Conservation (phyloP, 1,140 invertebrate genomes). For the Eufriesea mexicana region DNA sequence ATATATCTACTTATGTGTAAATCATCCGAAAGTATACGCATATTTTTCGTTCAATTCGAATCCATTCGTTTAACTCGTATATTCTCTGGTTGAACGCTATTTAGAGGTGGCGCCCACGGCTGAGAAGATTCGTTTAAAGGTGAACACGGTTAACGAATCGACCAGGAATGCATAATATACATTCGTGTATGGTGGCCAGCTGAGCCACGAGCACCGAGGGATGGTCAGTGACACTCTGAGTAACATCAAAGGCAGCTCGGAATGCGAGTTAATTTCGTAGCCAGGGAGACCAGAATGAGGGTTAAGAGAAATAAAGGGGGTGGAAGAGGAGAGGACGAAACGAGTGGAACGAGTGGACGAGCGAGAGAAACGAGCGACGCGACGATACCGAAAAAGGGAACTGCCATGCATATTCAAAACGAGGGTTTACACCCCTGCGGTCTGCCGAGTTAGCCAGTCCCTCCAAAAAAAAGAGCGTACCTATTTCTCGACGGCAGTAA, state of each 20-base stretch:
- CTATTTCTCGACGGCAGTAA: background rate
- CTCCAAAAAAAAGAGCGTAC: conserved; percentile 25
- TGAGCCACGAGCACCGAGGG: background rate
- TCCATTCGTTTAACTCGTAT: background rate
- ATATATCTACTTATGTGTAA: background rate
- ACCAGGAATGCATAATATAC: background rate
- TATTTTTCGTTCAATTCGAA: background rate
- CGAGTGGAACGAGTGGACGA: background rate
- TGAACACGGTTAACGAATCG: conserved; percentile 1
- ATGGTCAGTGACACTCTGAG: conserved; percentile 36
- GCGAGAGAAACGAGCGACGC: background rate
- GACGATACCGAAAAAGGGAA: conserved; percentile 30
- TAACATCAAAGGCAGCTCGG: conserved; percentile 45
- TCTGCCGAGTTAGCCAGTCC: conserved; percentile 25
- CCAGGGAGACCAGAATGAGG: background rate
- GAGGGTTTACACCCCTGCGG: conserved; percentile 41
- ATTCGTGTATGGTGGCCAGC: background rate
- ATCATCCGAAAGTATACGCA: background rate
- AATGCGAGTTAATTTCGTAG: conserved; percentile 50
- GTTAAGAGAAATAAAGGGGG: conserved; percentile 25
- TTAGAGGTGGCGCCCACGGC: background rate
- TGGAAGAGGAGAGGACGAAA: background rate
- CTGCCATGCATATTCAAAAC: conserved; percentile 58
- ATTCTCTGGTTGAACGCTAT: background rate
- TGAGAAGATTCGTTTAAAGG: background rate